Evolutionary conservation across 2,888 invertebrate genomes (phyloP).

Genomic region (Aleiodes leptofemur): DNA sequence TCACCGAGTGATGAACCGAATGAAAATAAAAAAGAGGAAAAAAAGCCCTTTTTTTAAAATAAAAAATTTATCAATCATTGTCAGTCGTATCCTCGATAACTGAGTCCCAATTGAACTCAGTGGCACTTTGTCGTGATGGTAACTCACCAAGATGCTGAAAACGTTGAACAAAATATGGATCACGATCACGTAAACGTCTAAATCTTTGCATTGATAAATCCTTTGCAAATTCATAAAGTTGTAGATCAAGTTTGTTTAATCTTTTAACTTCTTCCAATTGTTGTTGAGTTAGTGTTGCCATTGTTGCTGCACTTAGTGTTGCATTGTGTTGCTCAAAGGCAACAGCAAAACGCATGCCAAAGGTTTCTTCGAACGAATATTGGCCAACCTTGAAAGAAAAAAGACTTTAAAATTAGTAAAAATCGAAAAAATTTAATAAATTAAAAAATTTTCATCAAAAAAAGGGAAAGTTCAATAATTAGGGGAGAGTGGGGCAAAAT

Average conservation of each 20-base stretch:
- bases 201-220: constrained; percentile 91
- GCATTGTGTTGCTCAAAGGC: constrained; percentile 95
- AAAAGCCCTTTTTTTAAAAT: not conserved
- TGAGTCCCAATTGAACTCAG: constrained; percentile 93
- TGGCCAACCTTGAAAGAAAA: constrained; percentile 83
- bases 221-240: constrained; percentile 95
- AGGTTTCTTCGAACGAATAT: constrained; percentile 96
- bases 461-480: no score
- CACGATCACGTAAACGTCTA: constrained; percentile 86
- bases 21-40: constrained; percentile 17
- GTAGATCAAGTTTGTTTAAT: constrained; percentile 92
- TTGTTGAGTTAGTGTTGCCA: constrained; percentile 84
- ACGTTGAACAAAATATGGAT: constrained; percentile 87
- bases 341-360: constrained; percentile 91
- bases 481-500: no score
- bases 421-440: no score
- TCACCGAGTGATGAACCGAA: no score
- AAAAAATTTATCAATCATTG: constrained; percentile 64
- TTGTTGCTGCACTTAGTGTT: constrained; percentile 89
- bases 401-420: not conserved
- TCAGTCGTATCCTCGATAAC: constrained; percentile 83
- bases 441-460: no score
- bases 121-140: constrained; percentile 83
- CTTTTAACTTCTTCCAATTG: constrained; percentile 86
- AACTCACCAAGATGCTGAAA: constrained; percentile 91